Percentiles rank a stretch among this genome's conserved stretches.
These are phyloP conservation scores for Cephus sareptanus DNA, from an alignment of 2,888 invertebrate species.

Conservation along the genomic window DNA sequence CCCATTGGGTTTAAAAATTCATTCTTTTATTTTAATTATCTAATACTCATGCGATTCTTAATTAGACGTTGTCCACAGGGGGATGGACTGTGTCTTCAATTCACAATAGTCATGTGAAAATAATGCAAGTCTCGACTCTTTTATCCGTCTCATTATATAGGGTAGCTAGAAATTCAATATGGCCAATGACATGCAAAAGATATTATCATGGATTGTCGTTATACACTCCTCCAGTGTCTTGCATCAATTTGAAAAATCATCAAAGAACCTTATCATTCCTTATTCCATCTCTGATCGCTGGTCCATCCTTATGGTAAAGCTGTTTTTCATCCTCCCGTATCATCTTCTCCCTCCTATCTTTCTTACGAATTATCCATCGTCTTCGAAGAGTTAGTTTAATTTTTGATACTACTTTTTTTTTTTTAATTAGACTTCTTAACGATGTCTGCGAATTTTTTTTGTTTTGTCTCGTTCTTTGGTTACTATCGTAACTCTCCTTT, in stretches of 20 bases:
- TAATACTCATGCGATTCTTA: constrained; percentile 48
- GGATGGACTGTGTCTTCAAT: not conserved
- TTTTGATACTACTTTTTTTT: constrained; percentile 7
- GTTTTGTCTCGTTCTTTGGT: not conserved
- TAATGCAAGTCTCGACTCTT: not conserved
- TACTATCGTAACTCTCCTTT: constrained; percentile 1
- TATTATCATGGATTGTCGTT: not conserved
- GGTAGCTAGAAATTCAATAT: not conserved
- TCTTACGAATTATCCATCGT: not conserved
- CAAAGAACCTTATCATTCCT: not conserved
- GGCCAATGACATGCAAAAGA: not conserved
- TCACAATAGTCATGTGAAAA: not conserved
- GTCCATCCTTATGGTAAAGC: not conserved
- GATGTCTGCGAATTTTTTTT: not conserved
- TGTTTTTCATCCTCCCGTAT: not conserved
- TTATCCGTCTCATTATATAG: not conserved
- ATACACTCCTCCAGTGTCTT: not conserved
- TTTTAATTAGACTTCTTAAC: not conserved
- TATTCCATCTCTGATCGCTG: not conserved
- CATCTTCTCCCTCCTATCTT: not conserved
- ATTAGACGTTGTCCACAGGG: not conserved
- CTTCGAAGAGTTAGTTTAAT: not conserved
- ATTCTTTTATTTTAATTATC: constrained; percentile 42
- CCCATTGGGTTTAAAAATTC: constrained; percentile 27
- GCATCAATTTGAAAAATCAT: not conserved